Percentiles rank a stretch among this genome's conserved stretches.
phyloP scores from a whole-genome alignment of 2,113 vertebrate species.

The Geococcyx californianus region DNA sequence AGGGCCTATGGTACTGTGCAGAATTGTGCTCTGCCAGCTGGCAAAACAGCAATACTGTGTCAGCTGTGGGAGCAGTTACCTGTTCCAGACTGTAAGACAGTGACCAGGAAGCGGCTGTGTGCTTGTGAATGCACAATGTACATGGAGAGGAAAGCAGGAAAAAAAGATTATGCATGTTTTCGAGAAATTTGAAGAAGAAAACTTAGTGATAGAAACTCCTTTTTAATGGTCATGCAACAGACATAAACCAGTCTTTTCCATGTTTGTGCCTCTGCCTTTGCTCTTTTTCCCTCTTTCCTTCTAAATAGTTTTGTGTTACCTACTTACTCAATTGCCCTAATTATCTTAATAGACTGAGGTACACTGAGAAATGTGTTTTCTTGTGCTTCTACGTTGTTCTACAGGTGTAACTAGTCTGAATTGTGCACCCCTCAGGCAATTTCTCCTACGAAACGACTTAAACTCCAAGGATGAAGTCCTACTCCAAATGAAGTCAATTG shows the following conservation, averaged over 20 bases:
- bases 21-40: constrained; percentile 26
- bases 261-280: neutral
- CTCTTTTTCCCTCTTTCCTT: neutral
- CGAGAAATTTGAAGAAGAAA: neutral
- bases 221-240: neutral
- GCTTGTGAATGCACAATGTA: neutral
- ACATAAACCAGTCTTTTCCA: neutral
- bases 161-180: neutral
- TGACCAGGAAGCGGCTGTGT: neutral
- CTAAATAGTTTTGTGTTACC: neutral
- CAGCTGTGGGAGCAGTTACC: neutral
- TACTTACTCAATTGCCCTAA: neutral
- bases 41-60: neutral
- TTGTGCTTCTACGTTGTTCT: neutral
- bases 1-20: neutral
- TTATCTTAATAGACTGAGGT: neutral
- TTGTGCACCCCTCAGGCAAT: neutral
- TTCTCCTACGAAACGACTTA: neutral
- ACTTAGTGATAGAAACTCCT: neutral
- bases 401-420: neutral
- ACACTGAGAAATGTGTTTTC: neutral
- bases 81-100: neutral
- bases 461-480: neutral
- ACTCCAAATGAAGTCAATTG: neutral
- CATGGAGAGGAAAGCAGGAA: neutral